Base-by-base conservation (phyloP, 2,113 vertebrate genomes). In the Sterrhoptilus dennistouni region DNA sequence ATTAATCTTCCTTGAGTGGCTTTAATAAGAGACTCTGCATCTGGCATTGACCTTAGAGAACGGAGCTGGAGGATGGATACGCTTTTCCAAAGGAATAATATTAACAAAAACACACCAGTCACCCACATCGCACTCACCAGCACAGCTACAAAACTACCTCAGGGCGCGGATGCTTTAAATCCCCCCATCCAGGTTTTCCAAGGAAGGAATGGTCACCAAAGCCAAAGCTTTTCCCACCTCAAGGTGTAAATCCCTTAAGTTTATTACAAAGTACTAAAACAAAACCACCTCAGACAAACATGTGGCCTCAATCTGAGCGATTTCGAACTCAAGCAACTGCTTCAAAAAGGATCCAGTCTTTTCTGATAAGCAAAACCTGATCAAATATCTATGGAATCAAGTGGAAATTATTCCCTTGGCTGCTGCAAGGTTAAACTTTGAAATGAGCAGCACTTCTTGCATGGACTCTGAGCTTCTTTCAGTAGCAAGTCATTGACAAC, bases 191-290 rank as follows among this genome's bases (percentile, higher is more conserved):
- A 56, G 28, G 20, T 53, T 90, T 83, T 36, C 86, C 66, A 60
- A 2, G 16, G 49, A 83, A 65, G 23, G 10, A 80, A 63, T 2
- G 6, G 83, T 27, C 47, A 70, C 63, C 85, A 77, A 76, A 76
- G 78, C 47, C 71, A 70, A 83, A 86, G 76, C 29, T 85, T 77
- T 78, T 85, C 92, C 60, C 79, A 81, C 42, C 40, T 47, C 2
- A 5, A 94, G 71, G 80, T 83, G 83, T 74, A 96, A 95, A 97
- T 84, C 83, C 40, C 53, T 68, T 21, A 72, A 93, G 56, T 86
- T 93, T 93, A 87, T 84, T 82, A 63, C 74, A 35, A 79, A 93
- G 63, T 25, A 69, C 79, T 93, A 66, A 80, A 91, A 6, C 45
- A 86, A 81, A 95, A 70, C 66, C 33, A 50, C 78, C 35, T 42